Evolutionary conservation across 1,140 invertebrate genomes (phyloP), one percentile per base, ranked within the genome.

Genomic region (Pygmarrhopalites habei): DNA sequence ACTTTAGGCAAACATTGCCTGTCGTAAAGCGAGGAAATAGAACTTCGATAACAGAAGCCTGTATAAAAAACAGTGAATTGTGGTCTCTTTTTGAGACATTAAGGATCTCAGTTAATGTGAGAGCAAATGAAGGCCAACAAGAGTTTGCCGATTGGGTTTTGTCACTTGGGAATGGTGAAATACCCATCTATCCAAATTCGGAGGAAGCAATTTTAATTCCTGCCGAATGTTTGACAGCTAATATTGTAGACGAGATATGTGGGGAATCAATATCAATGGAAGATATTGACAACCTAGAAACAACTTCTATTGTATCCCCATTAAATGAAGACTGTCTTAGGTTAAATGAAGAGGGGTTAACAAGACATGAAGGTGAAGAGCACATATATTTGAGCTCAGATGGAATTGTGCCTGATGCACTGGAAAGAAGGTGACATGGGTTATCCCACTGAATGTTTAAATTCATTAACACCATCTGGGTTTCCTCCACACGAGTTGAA

Each of bases 1-100:
- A 81, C 73, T 82, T 81, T 70, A 62, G 77, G 51, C 77, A 82
- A 72, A 80, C 72, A n/a, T 64, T 80, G 25, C 77, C 78, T 2
- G 74, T 80, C 4, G 75, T 79, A 25, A 62, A 68, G 46, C 69
- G 73, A 70, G 74, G 71, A 63, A 79, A 76, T 17, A 60, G 66
- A 52, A 76, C 75, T 60, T 74, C 80, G 72, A 74, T 78, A 74
- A 51, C 79, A 28, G 77, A 77, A 69, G 69, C 60, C 51, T 75
- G 69, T 67, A 66, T 77, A 1, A 73, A 74, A 71, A 64, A 41
- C 5, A 73, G 71, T 21, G 41, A 26, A 56, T 52, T 77, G 28
- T 76, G 74, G 73, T 26, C 19, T 57, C 25, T 72, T 17, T 68
- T 74, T 44, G 53, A 59, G 7, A 58, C 17, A 29, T 25, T 70